A percentile compares a stretch with the other conserved stretches of the same genome.
Evolutionary conservation across 2,113 vertebrate genomes (phyloP).

Genomic region (Callipepla squamata): DNA sequence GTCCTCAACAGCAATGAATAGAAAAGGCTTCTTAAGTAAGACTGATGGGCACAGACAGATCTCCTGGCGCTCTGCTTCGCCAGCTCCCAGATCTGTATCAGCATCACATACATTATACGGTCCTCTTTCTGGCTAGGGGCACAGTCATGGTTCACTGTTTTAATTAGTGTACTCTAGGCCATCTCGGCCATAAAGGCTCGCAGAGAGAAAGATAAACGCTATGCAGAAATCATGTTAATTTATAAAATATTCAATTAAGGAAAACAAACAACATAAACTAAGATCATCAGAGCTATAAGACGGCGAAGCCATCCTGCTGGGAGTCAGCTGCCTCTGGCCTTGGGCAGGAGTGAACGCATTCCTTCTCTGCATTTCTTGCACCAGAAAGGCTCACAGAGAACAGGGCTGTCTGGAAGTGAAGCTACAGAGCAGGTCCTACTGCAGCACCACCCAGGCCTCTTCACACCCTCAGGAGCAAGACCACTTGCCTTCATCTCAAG

Average conservation of each 20-base stretch:
- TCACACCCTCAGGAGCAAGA: background rate
- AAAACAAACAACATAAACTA: constrained; percentile 61
- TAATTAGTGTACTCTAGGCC: constrained; percentile 59
- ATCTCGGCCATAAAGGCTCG: constrained; percentile 23
- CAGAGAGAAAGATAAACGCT: constrained; percentile 38
- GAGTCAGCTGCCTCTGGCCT: constrained; percentile 12
- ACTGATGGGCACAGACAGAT: constrained; percentile 53
- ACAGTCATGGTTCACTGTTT: constrained; percentile 46
- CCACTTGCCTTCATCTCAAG: background rate
- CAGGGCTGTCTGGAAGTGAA: background rate
- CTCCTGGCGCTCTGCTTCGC: background rate
- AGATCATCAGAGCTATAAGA: constrained; percentile 24
- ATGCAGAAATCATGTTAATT: constrained; percentile 46
- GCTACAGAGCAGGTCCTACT: background rate
- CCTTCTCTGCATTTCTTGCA: background rate
- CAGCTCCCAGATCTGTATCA: constrained; percentile 58
- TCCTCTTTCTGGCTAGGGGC: constrained; percentile 22
- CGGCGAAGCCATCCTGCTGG: background rate
- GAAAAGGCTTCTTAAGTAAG: constrained; percentile 54
- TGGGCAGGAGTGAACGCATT: background rate
- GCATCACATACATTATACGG: constrained; percentile 9
- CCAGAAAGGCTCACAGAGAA: background rate
- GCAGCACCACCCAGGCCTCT: background rate
- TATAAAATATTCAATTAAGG: constrained; percentile 59
- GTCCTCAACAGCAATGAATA: constrained; percentile 37